Percentiles rank a stretch among this genome's conserved stretches.
These are phyloP conservation scores for Trididemnum clinides DNA, from an alignment of 23 tunicate genomes.

Conservation along the genomic window DNA sequence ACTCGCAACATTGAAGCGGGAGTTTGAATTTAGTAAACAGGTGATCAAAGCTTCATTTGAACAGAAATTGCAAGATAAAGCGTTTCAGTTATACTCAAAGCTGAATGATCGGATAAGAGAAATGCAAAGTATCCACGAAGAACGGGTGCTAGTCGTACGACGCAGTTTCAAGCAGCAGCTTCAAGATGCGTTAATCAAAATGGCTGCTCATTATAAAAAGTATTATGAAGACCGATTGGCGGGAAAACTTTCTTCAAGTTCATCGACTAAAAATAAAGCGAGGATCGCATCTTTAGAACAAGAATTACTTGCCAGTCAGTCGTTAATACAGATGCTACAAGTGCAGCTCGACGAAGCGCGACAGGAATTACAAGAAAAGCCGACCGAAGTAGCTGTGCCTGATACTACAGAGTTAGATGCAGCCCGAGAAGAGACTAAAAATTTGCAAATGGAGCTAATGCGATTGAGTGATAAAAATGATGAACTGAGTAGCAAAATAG, in stretches of 20 bases:
- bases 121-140: conserved; percentile 67
- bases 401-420: conserved; percentile 83
- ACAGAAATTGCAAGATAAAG: conserved; percentile 62
- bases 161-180: conserved; percentile 90
- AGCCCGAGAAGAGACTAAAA: conserved; percentile 48
- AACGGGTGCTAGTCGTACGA: conserved; percentile 63
- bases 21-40: conserved; percentile 68
- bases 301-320: conserved; percentile 44
- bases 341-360: conserved; percentile 62
- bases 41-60: conserved; percentile 74
- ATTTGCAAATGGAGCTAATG: conserved; percentile 40
- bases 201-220: conserved; percentile 78
- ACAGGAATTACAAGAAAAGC: conserved; percentile 56
- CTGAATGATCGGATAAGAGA: conserved; percentile 66
- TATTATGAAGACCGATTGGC: conserved; percentile 80
- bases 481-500: conserved; percentile 44
- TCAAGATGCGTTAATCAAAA: conserved; percentile 79
- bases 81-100: conserved; percentile 59
- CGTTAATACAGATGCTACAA: conserved; percentile 81
- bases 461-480: conserved; percentile 56
- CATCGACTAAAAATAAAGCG: conserved; percentile 30
- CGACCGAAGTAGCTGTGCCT: conserved; percentile 35
- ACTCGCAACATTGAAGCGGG: conserved; percentile 41
- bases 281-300: conserved; percentile 49
- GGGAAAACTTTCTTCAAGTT: conserved; percentile 56